Base-by-base conservation (phyloP, 2,113 vertebrate genomes). In the Apteryx owenii region DNA sequence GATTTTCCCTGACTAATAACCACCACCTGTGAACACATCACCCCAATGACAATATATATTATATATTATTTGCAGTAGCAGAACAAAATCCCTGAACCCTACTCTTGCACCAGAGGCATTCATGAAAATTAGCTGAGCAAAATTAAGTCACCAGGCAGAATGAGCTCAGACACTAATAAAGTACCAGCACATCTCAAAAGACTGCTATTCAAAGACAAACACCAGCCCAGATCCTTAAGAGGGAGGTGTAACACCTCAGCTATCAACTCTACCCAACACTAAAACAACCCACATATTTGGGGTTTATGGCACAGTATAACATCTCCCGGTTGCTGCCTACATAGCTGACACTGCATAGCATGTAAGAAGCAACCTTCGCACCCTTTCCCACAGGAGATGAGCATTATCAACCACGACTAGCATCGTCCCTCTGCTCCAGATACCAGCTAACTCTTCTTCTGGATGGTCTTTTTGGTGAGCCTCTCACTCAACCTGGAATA, bases 401-500 rank as follows among this genome's bases (percentile, higher is more conserved):
- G 38, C 48, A 33, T 7, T 53, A 29, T 12, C 42, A 46, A 29
- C 28, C 48, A 44, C 18, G 56, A 38, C 7, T 23, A 88, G 87
- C 65, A 83, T 9, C 42, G 66, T 48, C 20, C 36, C 15, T 31
- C 58, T 69, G 31, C 51, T 65, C 48, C 46, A 29, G 46, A 70
- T 3, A 23, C 14, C 2, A 0, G 3, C 56, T 60, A 60, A 33
- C 1, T 16, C 36, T 42, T 18, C 75, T 61, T 38, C 81, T 14
- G 10, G 25, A 18, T 0, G 7, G 36, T 29, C 68, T 69, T 75
- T 81, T 7, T 25, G 8, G 53, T 7, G 76, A 76, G 23, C 7
- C 56, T 46, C 33, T 58, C 0, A 56, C 54, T 0, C 46, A 62
- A 53, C 29, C 0, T 20, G 7, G 12, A 50, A 33, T 26, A 80